Percentiles rank a stretch among this genome's conserved stretches.
phyloP scores from a whole-genome alignment of 1,140 invertebrate genomes.

The Caenorhabditis tropicalis region DNA sequence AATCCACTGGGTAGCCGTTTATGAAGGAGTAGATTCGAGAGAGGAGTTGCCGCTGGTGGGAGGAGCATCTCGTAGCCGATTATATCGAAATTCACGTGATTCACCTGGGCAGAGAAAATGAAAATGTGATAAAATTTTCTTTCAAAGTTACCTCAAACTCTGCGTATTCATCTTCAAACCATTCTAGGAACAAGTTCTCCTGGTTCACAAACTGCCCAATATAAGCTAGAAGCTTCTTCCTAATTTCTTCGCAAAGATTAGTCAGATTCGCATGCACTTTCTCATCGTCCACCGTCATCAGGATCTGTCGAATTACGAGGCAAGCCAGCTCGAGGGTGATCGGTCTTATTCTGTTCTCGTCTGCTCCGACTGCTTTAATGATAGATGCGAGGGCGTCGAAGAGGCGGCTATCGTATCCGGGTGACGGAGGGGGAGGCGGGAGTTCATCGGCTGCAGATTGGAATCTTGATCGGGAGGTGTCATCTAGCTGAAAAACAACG shows the following conservation, averaged over 20 bases:
- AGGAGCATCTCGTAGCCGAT: conserved; percentile 84
- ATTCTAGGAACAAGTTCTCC: conserved; percentile 97
- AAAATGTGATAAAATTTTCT: conserved; percentile 79
- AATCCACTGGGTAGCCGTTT: conserved; percentile 94
- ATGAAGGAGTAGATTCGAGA: conserved; percentile 92
- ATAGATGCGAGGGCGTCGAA: conserved; percentile 62
- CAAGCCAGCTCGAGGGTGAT: conserved; percentile 89
- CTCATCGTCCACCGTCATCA: conserved; percentile 74
- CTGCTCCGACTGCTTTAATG: conserved; percentile 38
- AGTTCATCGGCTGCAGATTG: conserved; percentile 25
- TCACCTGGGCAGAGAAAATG: conserved; percentile 68
- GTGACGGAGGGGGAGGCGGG: neutral
- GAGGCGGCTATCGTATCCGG: conserved; percentile 21
- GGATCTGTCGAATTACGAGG: conserved; percentile 78
- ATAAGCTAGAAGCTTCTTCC: neutral
- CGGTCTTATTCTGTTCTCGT: conserved; percentile 81
- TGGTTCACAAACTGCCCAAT: conserved; percentile 83
- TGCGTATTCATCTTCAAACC: conserved; percentile 96
- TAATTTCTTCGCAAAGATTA: neutral
- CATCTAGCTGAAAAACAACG: neutral
- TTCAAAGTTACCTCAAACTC: conserved; percentile 82
- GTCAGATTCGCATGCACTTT: conserved; percentile 72
- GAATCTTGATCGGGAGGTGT: neutral
- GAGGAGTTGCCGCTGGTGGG: conserved; percentile 92
- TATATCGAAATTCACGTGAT: conserved; percentile 77